Evolutionary conservation across 2,113 vertebrate species (phyloP).

Genomic region (Indicator indicator): DNA sequence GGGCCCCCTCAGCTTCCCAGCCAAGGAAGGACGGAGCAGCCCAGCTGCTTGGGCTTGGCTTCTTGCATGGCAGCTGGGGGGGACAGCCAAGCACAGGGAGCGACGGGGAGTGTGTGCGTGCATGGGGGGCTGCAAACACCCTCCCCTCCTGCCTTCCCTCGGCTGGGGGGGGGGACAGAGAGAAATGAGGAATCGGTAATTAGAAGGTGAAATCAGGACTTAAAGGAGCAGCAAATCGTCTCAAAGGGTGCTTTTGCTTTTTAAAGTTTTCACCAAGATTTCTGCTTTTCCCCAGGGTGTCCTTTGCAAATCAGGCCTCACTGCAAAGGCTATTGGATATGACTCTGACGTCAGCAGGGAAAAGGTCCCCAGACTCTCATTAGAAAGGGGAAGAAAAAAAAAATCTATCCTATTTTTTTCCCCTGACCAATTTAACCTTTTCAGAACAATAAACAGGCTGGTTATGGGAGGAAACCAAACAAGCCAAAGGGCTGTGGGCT

Average conservation of each 20-base stretch:
- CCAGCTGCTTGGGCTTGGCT: conserved; percentile 68
- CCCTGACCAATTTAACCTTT: conserved; percentile 54
- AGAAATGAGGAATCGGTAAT: not conserved
- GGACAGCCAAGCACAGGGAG: conserved; percentile 35
- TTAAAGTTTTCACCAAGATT: conserved; percentile 53
- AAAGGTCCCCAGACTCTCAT: conserved; percentile 64
- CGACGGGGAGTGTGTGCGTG: not conserved
- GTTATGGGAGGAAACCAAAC: not conserved
- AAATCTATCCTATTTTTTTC: not conserved
- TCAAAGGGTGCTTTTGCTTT: conserved; percentile 25
- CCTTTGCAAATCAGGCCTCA: conserved; percentile 64
- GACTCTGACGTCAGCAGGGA: conserved; percentile 53
- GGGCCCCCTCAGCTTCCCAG: conserved; percentile 68
- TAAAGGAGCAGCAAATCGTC: not conserved
- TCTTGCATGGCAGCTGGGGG: conserved; percentile 52
- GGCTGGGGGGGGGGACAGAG: accelerated
- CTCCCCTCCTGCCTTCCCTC: not conserved
- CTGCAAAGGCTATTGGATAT: conserved; percentile 54
- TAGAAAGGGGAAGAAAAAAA: conserved; percentile 26
- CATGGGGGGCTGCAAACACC: not conserved
- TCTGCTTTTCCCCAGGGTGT: conserved; percentile 57
- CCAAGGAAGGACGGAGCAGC: conserved; percentile 72
- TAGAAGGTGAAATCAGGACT: conserved; percentile 69
- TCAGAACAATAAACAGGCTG: conserved; percentile 42
- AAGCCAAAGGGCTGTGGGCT: not conserved